phyloP scores from a whole-genome alignment of 1,140 invertebrate species.

The Oreohelix idahoensis region DNA sequence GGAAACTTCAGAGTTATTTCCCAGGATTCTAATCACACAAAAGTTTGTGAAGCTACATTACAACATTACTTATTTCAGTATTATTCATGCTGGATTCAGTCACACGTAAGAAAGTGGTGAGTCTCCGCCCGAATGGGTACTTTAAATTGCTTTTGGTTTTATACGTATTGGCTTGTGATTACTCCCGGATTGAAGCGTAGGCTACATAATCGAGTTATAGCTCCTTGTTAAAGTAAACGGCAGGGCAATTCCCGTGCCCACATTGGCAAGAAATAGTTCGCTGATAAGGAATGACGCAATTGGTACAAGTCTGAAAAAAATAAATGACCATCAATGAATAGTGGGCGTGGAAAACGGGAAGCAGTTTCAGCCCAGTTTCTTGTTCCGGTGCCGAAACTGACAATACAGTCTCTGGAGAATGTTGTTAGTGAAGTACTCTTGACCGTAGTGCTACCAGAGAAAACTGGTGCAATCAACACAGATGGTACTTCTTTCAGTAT shows the following conservation, averaged over 20 bases:
- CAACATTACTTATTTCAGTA: background rate
- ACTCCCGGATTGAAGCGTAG: background rate
- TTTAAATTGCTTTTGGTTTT: background rate
- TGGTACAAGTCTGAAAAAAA: background rate
- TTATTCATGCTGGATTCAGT: background rate
- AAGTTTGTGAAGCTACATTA: background rate
- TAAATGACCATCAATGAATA: slow-evolving; percentile 15
- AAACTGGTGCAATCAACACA: background rate
- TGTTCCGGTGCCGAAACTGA: background rate
- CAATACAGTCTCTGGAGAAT: background rate
- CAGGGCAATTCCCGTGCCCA: background rate
- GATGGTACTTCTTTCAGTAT: background rate
- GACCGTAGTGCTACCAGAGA: slow-evolving; percentile 4
- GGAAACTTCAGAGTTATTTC: background rate
- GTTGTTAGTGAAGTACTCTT: background rate
- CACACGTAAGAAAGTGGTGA: background rate
- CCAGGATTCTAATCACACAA: background rate
- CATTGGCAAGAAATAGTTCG: background rate
- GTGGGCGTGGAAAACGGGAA: background rate
- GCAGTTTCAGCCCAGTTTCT: background rate
- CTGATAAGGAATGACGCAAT: background rate
- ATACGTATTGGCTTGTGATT: background rate
- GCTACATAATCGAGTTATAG: background rate
- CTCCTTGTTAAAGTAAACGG: background rate
- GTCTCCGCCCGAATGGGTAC: background rate